phyloP scores from a whole-genome alignment of 2,888 invertebrate species.

The Chalcis sispes region DNA sequence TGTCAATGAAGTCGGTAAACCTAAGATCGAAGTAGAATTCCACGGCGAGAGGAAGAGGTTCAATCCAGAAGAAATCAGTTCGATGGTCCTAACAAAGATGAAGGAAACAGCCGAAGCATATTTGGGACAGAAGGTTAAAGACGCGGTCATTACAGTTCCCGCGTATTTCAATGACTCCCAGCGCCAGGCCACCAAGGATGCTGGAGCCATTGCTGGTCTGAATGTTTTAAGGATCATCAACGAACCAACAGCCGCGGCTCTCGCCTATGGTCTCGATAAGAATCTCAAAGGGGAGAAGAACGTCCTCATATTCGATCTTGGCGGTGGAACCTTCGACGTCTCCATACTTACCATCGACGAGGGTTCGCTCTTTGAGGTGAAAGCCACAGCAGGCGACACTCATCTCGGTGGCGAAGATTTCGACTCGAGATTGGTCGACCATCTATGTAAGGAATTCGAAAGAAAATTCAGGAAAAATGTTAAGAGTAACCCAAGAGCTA shows the following conservation, averaged over 20 bases:
- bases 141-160: slow-evolving; percentile 88
- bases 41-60: slow-evolving; percentile 82
- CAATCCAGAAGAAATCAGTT: slow-evolving; percentile 84
- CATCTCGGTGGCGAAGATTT: slow-evolving; percentile 81
- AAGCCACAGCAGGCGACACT: slow-evolving; percentile 89
- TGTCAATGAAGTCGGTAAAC: slow-evolving; percentile 81
- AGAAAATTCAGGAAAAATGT: slow-evolving; percentile 85
- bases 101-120: slow-evolving; percentile 85
- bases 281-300: slow-evolving; percentile 82
- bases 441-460: slow-evolving; percentile 84
- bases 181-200: slow-evolving; percentile 84
- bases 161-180: slow-evolving; percentile 86
- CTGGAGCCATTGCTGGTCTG: slow-evolving; percentile 82
- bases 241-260: slow-evolving; percentile 81
- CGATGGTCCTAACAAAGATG: slow-evolving; percentile 82
- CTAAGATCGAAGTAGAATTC: slow-evolving; percentile 83
- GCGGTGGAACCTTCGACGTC: slow-evolving; percentile 87
- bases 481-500: slow-evolving; percentile 81
- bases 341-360: slow-evolving; percentile 88
- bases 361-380: slow-evolving; percentile 85
- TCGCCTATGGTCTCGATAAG: slow-evolving; percentile 84
- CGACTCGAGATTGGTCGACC: slow-evolving; percentile 81
- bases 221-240: slow-evolving; percentile 83
- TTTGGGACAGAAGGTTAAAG: slow-evolving; percentile 81
- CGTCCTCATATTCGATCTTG: slow-evolving; percentile 82